Evolutionary conservation across 2,113 vertebrate species (phyloP).

Genomic region (Peucedramus taeniatus): DNA sequence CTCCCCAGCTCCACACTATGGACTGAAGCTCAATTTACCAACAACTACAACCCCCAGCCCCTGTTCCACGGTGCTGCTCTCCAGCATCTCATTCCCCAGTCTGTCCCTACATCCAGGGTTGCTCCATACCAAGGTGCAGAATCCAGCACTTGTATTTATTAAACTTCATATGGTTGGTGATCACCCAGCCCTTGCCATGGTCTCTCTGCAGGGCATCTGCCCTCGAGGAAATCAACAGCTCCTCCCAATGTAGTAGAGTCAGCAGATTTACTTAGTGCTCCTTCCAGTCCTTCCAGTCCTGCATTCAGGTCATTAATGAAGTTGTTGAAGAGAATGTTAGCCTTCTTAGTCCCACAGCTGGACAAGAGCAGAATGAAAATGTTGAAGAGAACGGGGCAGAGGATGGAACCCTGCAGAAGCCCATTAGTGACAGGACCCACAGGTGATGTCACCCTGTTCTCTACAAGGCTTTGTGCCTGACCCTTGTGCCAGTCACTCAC

Average conservation of each 20-base stretch:
- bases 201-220: not conserved
- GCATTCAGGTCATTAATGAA: fast-evolving
- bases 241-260: not conserved
- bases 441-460: not conserved
- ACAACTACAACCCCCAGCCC: fast-evolving
- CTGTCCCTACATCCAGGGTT: not conserved
- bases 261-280: not conserved
- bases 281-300: not conserved
- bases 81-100: not conserved
- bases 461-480: not conserved
- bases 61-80: not conserved
- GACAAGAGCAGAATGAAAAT: not conserved
- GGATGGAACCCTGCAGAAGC: not conserved
- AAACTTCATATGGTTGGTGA: not conserved
- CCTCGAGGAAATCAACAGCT: not conserved
- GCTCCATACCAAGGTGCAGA: not conserved
- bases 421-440: not conserved
- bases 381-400: not conserved
- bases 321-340: not conserved
- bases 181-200: too few species aligned
- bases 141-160: not conserved
- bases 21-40: not conserved
- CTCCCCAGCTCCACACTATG: not conserved
- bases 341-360: not conserved
- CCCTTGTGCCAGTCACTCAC: not conserved